phyloP scores from a whole-genome alignment of 2,888 invertebrate species.

The Phengaris arion region DNA sequence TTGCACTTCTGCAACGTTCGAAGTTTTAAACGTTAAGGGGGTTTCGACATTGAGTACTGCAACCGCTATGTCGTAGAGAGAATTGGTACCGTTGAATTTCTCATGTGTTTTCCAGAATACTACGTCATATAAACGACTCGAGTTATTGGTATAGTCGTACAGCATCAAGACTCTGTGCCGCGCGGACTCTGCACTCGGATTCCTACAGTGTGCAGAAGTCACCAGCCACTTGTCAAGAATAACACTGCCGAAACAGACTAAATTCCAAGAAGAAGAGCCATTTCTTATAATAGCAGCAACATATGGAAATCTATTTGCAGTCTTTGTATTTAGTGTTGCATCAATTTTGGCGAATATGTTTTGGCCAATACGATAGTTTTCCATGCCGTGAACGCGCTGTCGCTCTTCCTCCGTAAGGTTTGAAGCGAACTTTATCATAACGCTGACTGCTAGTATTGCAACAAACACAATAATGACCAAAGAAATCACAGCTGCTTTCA shows the following conservation, averaged over 20 bases:
- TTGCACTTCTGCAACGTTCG: slow-evolving; percentile 49
- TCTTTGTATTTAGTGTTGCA: slow-evolving; percentile 34
- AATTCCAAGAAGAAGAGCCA: slow-evolving; percentile 51
- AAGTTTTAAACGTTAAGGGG: slow-evolving; percentile 47
- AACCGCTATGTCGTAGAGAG: slow-evolving; percentile 61
- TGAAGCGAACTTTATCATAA: slow-evolving; percentile 71
- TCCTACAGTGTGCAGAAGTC: slow-evolving; percentile 63
- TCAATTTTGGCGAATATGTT: slow-evolving; percentile 9
- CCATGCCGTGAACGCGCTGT: slow-evolving; percentile 42
- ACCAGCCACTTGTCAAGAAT: slow-evolving; percentile 62
- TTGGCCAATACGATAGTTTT: background rate
- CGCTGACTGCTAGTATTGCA: slow-evolving; percentile 64
- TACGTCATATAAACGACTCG: slow-evolving; percentile 56
- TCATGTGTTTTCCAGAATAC: slow-evolving; percentile 64
- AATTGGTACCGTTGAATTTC: slow-evolving; percentile 47
- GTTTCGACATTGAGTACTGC: slow-evolving; percentile 56
- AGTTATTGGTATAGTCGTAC: slow-evolving; percentile 56
- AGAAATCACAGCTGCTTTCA: slow-evolving; percentile 64
- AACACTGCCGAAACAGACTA: slow-evolving; percentile 64
- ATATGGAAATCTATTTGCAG: slow-evolving; percentile 49
- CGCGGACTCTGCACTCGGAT: slow-evolving; percentile 40
- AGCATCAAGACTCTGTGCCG: slow-evolving; percentile 58
- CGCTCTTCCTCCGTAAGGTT: slow-evolving; percentile 59
- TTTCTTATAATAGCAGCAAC: slow-evolving; percentile 62
- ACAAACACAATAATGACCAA: slow-evolving; percentile 54